Evolutionary conservation across 1,140 invertebrate genomes (phyloP).

Genomic region (Eurytemora carolleeae): DNA sequence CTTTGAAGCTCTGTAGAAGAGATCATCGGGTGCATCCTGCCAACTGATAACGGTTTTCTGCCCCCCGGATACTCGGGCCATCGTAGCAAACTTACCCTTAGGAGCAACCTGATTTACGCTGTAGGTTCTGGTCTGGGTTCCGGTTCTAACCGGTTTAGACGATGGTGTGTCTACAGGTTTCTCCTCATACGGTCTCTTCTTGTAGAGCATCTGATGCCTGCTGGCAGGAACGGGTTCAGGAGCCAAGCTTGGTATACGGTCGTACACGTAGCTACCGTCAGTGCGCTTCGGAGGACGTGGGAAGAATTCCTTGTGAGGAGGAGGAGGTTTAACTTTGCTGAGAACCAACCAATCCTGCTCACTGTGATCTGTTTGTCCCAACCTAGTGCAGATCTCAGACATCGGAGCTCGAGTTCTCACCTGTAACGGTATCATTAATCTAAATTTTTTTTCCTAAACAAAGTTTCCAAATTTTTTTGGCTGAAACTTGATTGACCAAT

Average conservation of each 20-base stretch:
- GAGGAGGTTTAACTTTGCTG: not conserved
- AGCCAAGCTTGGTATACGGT: conserved; percentile 1
- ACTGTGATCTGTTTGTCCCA: conserved; percentile 4
- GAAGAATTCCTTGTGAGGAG: conserved; percentile 9
- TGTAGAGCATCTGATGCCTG: conserved; percentile 6
- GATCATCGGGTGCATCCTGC: conserved; percentile 93
- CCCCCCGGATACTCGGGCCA: conserved; percentile 40
- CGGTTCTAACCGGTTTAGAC: not conserved
- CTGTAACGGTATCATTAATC: no score
- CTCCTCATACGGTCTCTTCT: conserved; percentile 12
- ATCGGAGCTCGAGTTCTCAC: no score
- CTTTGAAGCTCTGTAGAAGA: conserved; percentile 78
- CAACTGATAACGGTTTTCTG: conserved; percentile 76
- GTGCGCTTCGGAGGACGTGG: conserved; percentile 11
- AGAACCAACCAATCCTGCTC: conserved; percentile 13
- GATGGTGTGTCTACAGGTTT: not conserved
- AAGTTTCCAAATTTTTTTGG: conserved; percentile 6
- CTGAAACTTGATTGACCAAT: no score
- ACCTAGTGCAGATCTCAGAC: not conserved
- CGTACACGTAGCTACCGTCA: conserved; percentile 14
- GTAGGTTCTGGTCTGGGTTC: not conserved
- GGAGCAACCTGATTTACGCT: conserved; percentile 11
- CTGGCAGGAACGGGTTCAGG: not conserved
- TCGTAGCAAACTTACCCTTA: conserved; percentile 35
- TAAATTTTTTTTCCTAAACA: conserved; percentile 1